A percentile compares a stretch with the other conserved stretches of the same genome.
Evolutionary conservation across 2,888 invertebrate species (phyloP).

Genomic region (Scaptomyza cyrtandrae): DNA sequence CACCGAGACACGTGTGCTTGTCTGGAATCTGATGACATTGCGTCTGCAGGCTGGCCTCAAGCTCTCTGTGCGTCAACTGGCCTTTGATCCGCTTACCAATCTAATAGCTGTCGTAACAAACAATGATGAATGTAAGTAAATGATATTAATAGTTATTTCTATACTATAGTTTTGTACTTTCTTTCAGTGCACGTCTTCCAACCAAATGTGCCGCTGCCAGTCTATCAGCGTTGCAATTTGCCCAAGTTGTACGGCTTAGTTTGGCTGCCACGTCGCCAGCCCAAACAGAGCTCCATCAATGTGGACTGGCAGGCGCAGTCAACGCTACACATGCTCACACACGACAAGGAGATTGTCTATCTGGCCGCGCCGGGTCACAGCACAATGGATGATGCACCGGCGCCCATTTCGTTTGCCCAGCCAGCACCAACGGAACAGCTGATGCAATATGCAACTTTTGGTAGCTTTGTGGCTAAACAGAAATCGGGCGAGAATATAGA

Average conservation of each 20-base stretch:
- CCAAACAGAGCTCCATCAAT: conserved; percentile 84
- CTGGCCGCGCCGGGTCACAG: conserved; percentile 84
- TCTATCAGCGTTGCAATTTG: conserved; percentile 85
- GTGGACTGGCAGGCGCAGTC: conserved; percentile 87
- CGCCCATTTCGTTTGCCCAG: conserved; percentile 82
- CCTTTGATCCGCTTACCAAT: conserved; percentile 87
- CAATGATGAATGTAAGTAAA: conserved; percentile 87
- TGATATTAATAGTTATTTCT: background rate
- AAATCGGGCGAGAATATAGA: conserved; percentile 31
- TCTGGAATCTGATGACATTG: conserved; percentile 89
- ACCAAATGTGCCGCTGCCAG: conserved; percentile 86
- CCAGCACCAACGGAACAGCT: conserved; percentile 60
- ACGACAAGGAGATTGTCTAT: conserved; percentile 86
- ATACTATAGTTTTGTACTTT: background rate
- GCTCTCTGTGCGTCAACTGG: conserved; percentile 81
- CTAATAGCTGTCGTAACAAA: conserved; percentile 88
- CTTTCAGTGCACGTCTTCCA: conserved; percentile 87
- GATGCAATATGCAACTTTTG: conserved; percentile 85
- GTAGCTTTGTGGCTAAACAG: conserved; percentile 83
- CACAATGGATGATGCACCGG: conserved; percentile 82
- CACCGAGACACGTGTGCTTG: conserved; percentile 86
- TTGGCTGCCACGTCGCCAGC: conserved; percentile 86
- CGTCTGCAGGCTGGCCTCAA: conserved; percentile 87
- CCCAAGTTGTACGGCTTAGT: conserved; percentile 85
- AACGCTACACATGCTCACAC: conserved; percentile 87